Conservation (phyloP, 2,113 vertebrate genomes). For the Tympanuchus pallidicinctus region DNA sequence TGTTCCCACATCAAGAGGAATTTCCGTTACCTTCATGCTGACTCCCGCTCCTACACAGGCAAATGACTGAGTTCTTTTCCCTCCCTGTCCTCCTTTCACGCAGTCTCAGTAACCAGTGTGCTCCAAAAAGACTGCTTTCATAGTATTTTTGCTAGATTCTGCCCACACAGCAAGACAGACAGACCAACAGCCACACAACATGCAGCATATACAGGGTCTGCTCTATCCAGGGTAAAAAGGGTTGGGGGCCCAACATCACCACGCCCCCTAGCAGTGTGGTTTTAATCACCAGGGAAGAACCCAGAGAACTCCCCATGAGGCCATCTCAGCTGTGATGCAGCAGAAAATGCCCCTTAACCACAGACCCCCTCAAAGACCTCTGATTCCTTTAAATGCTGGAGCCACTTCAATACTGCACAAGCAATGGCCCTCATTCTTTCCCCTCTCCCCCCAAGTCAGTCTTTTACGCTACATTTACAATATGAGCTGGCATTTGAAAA, state of each 20-base stretch:
- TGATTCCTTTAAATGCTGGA: background rate
- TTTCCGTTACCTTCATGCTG: background rate
- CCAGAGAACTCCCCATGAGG: background rate
- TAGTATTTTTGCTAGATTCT: background rate
- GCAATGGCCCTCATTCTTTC: background rate
- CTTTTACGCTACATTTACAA: background rate
- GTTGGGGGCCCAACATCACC: background rate
- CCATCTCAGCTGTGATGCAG: background rate
- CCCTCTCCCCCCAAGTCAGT: background rate
- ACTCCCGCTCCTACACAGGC: background rate
- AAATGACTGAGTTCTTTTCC: background rate
- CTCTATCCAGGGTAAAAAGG: background rate
- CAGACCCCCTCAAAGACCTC: background rate
- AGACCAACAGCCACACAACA: background rate
- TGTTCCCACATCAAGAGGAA: background rate
- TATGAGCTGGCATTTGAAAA: background rate
- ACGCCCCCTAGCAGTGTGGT: background rate
- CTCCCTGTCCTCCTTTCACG: background rate
- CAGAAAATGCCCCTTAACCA: background rate
- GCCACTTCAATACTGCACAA: background rate
- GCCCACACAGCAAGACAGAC: fast-evolving
- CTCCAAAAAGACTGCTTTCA: background rate
- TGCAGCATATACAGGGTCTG: background rate
- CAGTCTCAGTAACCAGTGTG: fast-evolving
- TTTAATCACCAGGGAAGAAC: background rate